phyloP scores from a whole-genome alignment of 2,797 vertebrate species.

The Dipus sagitta region DNA sequence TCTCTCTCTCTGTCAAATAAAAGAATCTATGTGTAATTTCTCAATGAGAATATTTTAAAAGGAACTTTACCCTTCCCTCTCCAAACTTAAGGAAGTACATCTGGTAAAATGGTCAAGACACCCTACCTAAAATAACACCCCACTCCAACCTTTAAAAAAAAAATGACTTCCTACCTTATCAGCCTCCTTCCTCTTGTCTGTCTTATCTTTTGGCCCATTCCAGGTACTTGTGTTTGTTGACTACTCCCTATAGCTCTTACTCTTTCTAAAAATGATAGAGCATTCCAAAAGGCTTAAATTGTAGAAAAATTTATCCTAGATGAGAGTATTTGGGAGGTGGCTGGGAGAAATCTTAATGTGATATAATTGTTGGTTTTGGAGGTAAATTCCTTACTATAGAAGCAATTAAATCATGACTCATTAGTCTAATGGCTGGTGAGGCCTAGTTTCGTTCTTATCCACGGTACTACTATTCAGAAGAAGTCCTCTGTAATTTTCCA shows the following conservation, averaged over 20 bases:
- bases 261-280: not conserved
- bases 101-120: not conserved
- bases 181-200: not conserved
- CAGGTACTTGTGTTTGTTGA: slow-evolving; percentile 6
- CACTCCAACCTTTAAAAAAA: not conserved
- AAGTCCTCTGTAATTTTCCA: slow-evolving; percentile 64
- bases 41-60: slow-evolving; percentile 38
- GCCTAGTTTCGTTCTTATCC: slow-evolving; percentile 46
- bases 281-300: slow-evolving; percentile 32
- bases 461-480: slow-evolving; percentile 49
- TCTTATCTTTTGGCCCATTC: not conserved
- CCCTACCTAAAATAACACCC: not conserved
- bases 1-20: no score
- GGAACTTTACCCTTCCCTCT: not conserved
- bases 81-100: slow-evolving; percentile 26
- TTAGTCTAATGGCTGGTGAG: slow-evolving; percentile 35
- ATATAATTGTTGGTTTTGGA: slow-evolving; percentile 67
- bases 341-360: slow-evolving; percentile 16
- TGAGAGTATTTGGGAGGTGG: slow-evolving; percentile 20
- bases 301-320: not conserved
- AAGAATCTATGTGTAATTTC: not conserved
- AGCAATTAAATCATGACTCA: slow-evolving; percentile 65
- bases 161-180: not conserved
- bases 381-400: slow-evolving; percentile 59
- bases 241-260: slow-evolving; percentile 38